These are phyloP conservation scores for Paralichthys olivaceus DNA, from an alignment of 2,113 vertebrate genomes.

Conservation along the genomic window DNA sequence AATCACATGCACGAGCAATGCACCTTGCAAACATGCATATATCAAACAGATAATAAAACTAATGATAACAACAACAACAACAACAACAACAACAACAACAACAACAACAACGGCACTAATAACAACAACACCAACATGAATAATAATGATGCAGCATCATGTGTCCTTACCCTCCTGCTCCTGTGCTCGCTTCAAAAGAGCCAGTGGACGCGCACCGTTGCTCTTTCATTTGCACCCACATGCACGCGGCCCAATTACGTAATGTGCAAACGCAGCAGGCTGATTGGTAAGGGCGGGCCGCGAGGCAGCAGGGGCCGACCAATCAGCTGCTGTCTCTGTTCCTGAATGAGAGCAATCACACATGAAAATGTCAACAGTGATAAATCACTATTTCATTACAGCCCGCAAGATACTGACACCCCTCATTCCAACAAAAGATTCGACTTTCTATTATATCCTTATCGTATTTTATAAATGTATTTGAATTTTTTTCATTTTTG, in stretches of 20 bases:
- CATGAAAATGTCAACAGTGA: neutral
- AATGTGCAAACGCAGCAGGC: slow-evolving; percentile 20
- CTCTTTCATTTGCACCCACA: slow-evolving; percentile 61
- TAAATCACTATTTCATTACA: neutral
- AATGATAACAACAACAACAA: too few relatives aligned
- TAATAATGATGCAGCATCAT: neutral
- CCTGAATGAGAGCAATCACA: neutral
- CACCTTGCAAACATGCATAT: neutral
- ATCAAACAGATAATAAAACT: neutral
- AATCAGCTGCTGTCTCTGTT: slow-evolving; percentile 23
- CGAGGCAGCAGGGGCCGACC: slow-evolving; percentile 8
- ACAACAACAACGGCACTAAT: too few relatives aligned
- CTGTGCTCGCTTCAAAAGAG: slow-evolving; percentile 46
- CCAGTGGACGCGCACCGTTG: neutral
- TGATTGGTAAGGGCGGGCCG: slow-evolving; percentile 49
- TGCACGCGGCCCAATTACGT: slow-evolving; percentile 36
- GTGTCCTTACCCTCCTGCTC: slow-evolving; percentile 47
- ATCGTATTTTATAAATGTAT: too few relatives aligned
- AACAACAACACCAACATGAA: too few relatives aligned
- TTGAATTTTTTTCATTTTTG: too few relatives aligned
- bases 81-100: too few relatives aligned
- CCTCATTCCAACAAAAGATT: too few relatives aligned
- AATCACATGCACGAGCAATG: neutral
- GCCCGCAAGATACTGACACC: too few relatives aligned
- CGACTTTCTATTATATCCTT: too few relatives aligned